These are phyloP conservation scores for Andricus grossulariae DNA, from an alignment of 1,140 invertebrate species.

Conservation along the genomic window DNA sequence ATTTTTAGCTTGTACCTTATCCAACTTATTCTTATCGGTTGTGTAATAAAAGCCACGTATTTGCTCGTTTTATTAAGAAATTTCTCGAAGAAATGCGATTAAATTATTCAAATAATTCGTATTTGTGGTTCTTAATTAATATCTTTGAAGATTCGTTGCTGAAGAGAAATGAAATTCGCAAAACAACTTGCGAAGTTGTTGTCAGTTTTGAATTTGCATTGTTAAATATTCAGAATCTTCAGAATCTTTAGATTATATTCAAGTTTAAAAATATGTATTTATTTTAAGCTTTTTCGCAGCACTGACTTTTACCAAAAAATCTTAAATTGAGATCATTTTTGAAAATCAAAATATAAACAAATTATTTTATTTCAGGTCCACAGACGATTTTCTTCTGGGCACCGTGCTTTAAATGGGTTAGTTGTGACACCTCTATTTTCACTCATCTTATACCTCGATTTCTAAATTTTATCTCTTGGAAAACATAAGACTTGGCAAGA, in stretches of 20 bases:
- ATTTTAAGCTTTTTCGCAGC: background rate
- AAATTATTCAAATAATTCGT: too few species aligned
- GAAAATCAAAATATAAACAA: background rate
- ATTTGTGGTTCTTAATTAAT: background rate
- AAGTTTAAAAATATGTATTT: too few species aligned
- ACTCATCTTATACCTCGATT: constrained; percentile 33
- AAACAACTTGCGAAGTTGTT: background rate
- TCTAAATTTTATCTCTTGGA: constrained; percentile 21
- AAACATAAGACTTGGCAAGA: constrained; percentile 12
- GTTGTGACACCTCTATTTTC: constrained; percentile 58
- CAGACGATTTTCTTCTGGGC: constrained; percentile 98
- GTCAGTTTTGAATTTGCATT: background rate
- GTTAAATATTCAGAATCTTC: background rate
- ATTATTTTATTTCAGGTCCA: constrained; percentile 82
- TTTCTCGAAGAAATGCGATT: too few species aligned
- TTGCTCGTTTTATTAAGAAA: too few species aligned
- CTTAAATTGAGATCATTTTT: constrained; percentile 34
- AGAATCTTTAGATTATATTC: too few species aligned
- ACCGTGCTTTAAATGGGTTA: constrained; percentile 96
- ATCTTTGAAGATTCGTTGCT: background rate
- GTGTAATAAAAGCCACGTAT: too few species aligned
- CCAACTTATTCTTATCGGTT: too few species aligned
- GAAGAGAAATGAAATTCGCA: background rate
- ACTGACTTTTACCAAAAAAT: background rate
- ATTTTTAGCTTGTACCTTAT: too few species aligned